Percentiles rank a stretch among this genome's conserved stretches.
phyloP scores from a whole-genome alignment of 2,888 invertebrate genomes.

The Drosophila kambysellisi region DNA sequence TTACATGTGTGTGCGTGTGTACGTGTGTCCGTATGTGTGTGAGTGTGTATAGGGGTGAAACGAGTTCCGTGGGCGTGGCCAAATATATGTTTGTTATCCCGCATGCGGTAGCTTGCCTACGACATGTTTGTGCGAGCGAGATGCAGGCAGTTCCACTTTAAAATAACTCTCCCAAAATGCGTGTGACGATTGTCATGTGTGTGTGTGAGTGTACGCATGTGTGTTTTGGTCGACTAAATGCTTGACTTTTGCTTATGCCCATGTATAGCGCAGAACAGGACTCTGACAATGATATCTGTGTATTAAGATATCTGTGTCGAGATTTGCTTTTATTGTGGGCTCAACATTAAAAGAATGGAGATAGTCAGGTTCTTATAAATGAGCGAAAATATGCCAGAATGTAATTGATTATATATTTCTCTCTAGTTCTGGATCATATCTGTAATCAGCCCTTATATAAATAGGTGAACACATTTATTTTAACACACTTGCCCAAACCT shows the following conservation, averaged over 20 bases:
- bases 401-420: neutral
- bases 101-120: conserved; percentile 28
- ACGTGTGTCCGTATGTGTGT: neutral
- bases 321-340: conserved; percentile 33
- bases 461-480: no score
- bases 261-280: conserved; percentile 20
- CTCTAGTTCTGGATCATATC: neutral
- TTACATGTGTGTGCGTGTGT: conserved; percentile 1
- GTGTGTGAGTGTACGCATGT: conserved; percentile 2
- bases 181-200: conserved; percentile 51
- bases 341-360: conserved; percentile 2
- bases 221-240: conserved; percentile 27
- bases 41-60: conserved; percentile 54
- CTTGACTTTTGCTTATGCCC: conserved; percentile 34
- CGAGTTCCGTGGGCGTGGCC: conserved; percentile 62
- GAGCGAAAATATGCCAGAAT: neutral
- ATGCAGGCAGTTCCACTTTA: conserved; percentile 25
- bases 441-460: neutral
- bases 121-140: conserved; percentile 37
- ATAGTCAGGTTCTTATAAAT: neutral
- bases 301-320: conserved; percentile 3
- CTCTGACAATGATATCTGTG: conserved; percentile 8
- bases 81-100: conserved; percentile 24
- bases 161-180: conserved; percentile 60
- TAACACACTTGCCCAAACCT: neutral